phyloP scores from a whole-genome alignment of 2,113 vertebrate species.

The Pteruthius melanotis region DNA sequence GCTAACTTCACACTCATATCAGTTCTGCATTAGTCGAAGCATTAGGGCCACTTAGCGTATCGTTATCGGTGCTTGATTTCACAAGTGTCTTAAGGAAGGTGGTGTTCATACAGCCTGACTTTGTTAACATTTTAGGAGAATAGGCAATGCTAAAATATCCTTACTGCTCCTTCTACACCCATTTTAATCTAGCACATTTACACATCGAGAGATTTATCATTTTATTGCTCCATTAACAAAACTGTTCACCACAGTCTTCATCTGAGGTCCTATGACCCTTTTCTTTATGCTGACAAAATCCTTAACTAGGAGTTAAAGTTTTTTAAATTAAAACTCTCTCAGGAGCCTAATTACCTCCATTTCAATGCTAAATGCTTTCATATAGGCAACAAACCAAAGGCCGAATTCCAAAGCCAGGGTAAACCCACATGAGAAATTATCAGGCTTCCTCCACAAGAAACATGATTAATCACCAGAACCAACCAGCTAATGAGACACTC shows the following conservation, averaged over 20 bases:
- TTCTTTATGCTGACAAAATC: not conserved
- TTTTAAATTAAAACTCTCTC: not conserved
- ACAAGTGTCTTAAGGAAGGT: conserved; percentile 8
- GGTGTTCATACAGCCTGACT: not conserved
- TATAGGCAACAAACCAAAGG: conserved; percentile 25
- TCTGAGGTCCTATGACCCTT: not conserved
- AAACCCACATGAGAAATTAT: conserved; percentile 44
- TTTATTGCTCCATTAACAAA: conserved; percentile 32
- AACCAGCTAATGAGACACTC: not conserved
- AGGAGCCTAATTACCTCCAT: not conserved
- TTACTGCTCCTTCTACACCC: not conserved
- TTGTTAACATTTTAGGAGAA: not conserved
- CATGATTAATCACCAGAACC: conserved; percentile 2
- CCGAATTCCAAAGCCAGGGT: conserved; percentile 35
- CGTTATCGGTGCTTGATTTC: not conserved
- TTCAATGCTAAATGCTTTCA: conserved; percentile 28
- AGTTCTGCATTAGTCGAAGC: not conserved
- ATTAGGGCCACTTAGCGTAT: not conserved
- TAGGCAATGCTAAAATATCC: not conserved
- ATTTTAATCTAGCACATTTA: conserved; percentile 29
- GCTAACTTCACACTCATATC: not conserved
- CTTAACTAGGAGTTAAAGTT: not conserved
- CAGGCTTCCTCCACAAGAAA: conserved; percentile 2
- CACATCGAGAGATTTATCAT: not conserved
- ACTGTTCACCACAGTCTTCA: not conserved